Conservation (phyloP, 2,113 vertebrate genomes). For the Nothobranchius kuhntae region DNA sequence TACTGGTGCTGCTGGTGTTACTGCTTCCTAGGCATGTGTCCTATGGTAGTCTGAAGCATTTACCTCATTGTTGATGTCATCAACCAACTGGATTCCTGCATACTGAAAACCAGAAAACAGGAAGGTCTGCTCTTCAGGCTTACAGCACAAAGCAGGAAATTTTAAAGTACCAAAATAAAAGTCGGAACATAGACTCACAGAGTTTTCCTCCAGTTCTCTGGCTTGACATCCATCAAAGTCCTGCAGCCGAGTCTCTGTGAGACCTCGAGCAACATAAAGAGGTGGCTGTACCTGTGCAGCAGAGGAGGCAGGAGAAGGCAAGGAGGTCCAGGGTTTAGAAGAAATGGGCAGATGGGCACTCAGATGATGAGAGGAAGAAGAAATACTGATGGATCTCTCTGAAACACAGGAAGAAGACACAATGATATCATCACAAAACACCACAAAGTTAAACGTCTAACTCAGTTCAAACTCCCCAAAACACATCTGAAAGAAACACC, state of each 20-base stretch:
- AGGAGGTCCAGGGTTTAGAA: constrained; percentile 62
- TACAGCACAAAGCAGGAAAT: neutral
- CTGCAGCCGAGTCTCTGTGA: constrained; percentile 69
- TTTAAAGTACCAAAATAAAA: constrained; percentile 7
- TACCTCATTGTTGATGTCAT: constrained; percentile 88
- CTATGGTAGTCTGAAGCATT: neutral
- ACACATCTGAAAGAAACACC: neutral
- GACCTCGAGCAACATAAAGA: constrained; percentile 45
- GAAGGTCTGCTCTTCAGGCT: neutral
- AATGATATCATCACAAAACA: neutral
- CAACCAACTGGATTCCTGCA: constrained; percentile 83
- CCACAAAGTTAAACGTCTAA: too few species aligned
- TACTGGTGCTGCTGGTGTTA: too few species aligned
- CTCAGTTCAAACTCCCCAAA: too few species aligned
- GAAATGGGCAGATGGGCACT: constrained; percentile 49
- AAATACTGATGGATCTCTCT: constrained; percentile 37
- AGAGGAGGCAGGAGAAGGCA: neutral
- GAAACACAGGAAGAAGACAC: constrained; percentile 9
- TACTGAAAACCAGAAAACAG: constrained; percentile 75
- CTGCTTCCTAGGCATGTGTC: too few species aligned
- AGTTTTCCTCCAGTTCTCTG: constrained; percentile 66
- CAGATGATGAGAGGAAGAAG: constrained; percentile 21
- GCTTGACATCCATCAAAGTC: constrained; percentile 66
- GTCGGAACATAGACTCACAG: constrained; percentile 55
- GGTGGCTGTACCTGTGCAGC: rapidly evolving